Evolutionary conservation across 2,113 vertebrate species (phyloP), one percentile per base, ranked within the genome.

Genomic region (Erinaceus europaeus): DNA sequence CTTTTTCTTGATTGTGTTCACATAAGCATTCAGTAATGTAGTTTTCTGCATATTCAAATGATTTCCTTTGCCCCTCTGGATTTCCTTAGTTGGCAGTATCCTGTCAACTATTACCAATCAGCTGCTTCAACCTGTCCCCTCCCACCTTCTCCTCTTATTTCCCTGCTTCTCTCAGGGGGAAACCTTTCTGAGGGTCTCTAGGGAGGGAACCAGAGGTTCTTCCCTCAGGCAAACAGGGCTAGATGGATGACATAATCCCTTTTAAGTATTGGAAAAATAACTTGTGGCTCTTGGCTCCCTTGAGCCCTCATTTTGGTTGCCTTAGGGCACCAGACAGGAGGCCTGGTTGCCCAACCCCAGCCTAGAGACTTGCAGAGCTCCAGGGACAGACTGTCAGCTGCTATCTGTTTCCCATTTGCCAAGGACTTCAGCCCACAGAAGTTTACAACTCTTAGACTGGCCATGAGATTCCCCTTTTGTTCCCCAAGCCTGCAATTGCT

Each of bases 191-290:
- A 83, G 81, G 76, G 80, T 84, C 80, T n/a, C 18, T 29, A 90
- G 77, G 81, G 76, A 91, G 71, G 80, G 78, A 86, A 55, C 59
- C 52, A 21, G 52, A 90, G 38, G 79, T 86, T 71, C 84, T 82
- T 76, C 76, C 46, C 65, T 55, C 32, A 21, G 84, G 73, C 84
- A 92, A 65, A 79, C 40, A 80, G 59, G 86, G 36, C 62, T 85
- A 62, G 80, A 42, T 74, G 77, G 88, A 94, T 94, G 93, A 93
- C 84, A 90, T 93, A 84, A 94, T 81, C 69, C 62, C 71, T 67
- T 40, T 44, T 17, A 91, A 71, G 62, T 81, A 93, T 84, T 91
- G 86, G 85, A 62, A 90, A 92, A 94, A 91, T 81, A 95, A 86
- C 68, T 18, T 52, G 87, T 82, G 89, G 84, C 90, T 91, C 73